phyloP scores from a whole-genome alignment of 2,888 invertebrate genomes.

The Cheilosia variabilis region DNA sequence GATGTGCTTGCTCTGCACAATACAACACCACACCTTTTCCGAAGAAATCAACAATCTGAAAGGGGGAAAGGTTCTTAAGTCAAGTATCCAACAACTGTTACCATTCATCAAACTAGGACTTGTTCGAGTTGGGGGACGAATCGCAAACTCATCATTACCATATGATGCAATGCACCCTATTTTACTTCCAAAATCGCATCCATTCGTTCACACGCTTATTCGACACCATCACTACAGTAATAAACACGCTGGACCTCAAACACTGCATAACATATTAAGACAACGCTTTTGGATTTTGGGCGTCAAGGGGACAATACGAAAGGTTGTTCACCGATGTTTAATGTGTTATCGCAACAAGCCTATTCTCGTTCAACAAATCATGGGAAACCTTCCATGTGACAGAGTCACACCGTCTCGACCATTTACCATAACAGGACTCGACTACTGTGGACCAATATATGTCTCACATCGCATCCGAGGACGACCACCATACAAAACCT shows the following conservation, averaged over 20 bases:
- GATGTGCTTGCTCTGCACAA: neutral
- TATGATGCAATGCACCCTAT: conserved; percentile 32
- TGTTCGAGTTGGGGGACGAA: conserved; percentile 32
- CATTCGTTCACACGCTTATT: conserved; percentile 16
- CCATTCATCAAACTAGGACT: conserved; percentile 28
- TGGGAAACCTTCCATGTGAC: conserved; percentile 12
- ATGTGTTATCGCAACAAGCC: conserved; percentile 30
- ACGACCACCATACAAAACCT: conserved; percentile 3
- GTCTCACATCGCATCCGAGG: neutral
- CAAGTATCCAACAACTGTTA: neutral
- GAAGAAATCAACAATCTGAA: conserved; percentile 8
- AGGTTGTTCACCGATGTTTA: conserved; percentile 10
- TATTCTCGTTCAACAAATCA: conserved; percentile 5
- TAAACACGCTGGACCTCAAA: conserved; percentile 11
- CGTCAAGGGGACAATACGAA: conserved; percentile 10
- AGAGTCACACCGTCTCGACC: neutral
- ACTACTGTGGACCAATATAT: no score
- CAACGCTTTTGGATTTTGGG: conserved; percentile 23
- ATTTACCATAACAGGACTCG: neutral
- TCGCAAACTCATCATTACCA: conserved; percentile 1
- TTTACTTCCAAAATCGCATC: conserved; percentile 21
- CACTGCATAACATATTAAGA: conserved; percentile 22
- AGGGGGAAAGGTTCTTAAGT: neutral
- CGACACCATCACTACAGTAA: conserved; percentile 14
- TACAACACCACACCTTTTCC: conserved; percentile 11